Evolutionary conservation across 2,888 invertebrate species (phyloP).

Genomic region (Heliconius cydno): DNA sequence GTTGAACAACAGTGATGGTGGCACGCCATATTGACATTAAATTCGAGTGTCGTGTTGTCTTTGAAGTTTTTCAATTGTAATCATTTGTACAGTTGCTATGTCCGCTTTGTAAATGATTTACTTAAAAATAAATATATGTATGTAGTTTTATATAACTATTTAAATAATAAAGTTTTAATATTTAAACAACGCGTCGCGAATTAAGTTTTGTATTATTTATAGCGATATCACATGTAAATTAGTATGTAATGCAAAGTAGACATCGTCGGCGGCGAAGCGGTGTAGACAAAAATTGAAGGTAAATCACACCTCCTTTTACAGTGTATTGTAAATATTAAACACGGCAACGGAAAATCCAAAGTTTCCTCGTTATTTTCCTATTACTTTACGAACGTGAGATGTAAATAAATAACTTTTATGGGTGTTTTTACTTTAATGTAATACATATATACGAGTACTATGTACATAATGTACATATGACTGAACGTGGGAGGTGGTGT

Average conservation of each 20-base stretch:
- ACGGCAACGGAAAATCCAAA: not conserved
- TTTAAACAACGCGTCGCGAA: not conserved
- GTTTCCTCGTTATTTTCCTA: slow-evolving; percentile 12
- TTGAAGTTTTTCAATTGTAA: slow-evolving; percentile 31
- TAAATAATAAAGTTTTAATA: too few species aligned
- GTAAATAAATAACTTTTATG: slow-evolving; percentile 2
- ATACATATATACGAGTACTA: not conserved
- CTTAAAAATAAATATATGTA: not conserved
- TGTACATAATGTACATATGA: too few species aligned
- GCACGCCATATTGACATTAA: slow-evolving; percentile 47
- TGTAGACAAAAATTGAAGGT: slow-evolving; percentile 4
- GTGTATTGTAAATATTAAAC: not conserved
- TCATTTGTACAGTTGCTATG: slow-evolving; percentile 26
- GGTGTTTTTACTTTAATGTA: not conserved
- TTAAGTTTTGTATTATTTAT: not conserved
- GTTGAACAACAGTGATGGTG: slow-evolving; percentile 59
- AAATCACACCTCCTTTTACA: slow-evolving; percentile 14
- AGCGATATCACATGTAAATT: not conserved
- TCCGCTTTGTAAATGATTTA: not conserved
- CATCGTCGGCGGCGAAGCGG: not conserved
- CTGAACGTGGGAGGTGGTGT: too few species aligned
- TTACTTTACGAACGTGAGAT: slow-evolving; percentile 13
- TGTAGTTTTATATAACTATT: not conserved
- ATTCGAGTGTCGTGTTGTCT: slow-evolving; percentile 32
- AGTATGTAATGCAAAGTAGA: not conserved